Evolutionary conservation across 2,113 vertebrate genomes (phyloP).

Genomic region (Orycteropus afer): DNA sequence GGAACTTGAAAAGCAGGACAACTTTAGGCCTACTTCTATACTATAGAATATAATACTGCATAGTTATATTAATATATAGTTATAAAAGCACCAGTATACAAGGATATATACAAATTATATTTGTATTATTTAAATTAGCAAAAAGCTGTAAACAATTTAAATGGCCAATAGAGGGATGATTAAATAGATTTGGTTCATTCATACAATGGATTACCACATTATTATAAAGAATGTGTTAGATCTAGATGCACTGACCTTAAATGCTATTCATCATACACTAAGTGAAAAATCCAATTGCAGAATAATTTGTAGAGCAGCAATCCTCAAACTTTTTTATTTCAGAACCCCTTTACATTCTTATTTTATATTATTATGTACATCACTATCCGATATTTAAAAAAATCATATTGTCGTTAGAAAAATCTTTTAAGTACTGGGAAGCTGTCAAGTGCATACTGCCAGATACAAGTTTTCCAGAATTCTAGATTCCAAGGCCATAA

Average conservation of each 20-base stretch:
- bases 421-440: not conserved
- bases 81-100: not conserved
- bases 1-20: constrained; percentile 10
- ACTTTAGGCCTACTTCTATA: constrained; percentile 4
- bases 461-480: not conserved
- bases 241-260: not conserved
- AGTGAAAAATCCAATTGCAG: constrained; percentile 11
- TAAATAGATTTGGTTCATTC: not conserved
- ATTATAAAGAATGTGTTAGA: not conserved
- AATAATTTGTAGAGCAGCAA: not conserved
- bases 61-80: too few relatives aligned
- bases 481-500: not conserved
- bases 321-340: constrained; percentile 9
- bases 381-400: not conserved
- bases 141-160: constrained; percentile 46
- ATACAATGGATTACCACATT: not conserved
- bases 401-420: not conserved
- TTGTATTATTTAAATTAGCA: constrained; percentile 34
- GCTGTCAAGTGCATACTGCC: not conserved
- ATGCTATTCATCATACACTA: not conserved
- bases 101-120: not conserved
- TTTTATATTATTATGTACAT: constrained; percentile 4
- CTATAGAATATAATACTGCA: not conserved
- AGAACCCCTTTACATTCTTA: not conserved
- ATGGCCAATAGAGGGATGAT: not conserved